A percentile compares a stretch with the other conserved stretches of the same genome.
Evolutionary conservation across 2,113 vertebrate species (phyloP).

Genomic region (Perccottus glenii): DNA sequence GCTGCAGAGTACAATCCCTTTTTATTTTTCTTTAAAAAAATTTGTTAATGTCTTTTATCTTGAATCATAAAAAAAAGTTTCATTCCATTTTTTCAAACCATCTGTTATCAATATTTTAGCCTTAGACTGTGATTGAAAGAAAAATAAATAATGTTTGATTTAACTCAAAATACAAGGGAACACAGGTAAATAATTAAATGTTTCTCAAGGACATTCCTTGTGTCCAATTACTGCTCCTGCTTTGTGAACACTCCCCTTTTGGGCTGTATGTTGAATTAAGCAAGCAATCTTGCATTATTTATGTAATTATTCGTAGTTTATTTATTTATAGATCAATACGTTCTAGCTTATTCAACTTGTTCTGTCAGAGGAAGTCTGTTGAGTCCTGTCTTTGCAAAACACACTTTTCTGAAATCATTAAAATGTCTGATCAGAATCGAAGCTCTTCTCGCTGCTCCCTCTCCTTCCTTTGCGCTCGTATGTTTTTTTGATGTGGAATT

Average conservation of each 20-base stretch:
- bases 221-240: constrained; percentile 31
- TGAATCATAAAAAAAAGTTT: too few relatives aligned
- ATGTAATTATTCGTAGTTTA: constrained; percentile 30
- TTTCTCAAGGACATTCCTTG: constrained; percentile 8
- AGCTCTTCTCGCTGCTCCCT: constrained; percentile 6
- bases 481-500: constrained; percentile 87
- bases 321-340: constrained; percentile 31
- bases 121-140: background rate
- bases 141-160: background rate
- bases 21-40: too few relatives aligned
- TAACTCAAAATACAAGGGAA: background rate
- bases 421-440: constrained; percentile 78
- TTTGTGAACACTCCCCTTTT: constrained; percentile 20
- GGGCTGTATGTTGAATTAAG: constrained; percentile 40
- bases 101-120: constrained; percentile 11
- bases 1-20: constrained; percentile 6
- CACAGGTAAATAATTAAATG: background rate
- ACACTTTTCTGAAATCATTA: constrained; percentile 77
- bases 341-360: background rate
- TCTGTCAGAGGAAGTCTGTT: constrained; percentile 4
- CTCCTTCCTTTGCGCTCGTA: constrained; percentile 17
- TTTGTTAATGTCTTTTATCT: too few relatives aligned
- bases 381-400: constrained; percentile 25
- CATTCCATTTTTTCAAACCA: background rate
- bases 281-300: constrained; percentile 40